phyloP scores from a whole-genome alignment of 2,888 invertebrate species.

The Geotrupes spiniger region DNA sequence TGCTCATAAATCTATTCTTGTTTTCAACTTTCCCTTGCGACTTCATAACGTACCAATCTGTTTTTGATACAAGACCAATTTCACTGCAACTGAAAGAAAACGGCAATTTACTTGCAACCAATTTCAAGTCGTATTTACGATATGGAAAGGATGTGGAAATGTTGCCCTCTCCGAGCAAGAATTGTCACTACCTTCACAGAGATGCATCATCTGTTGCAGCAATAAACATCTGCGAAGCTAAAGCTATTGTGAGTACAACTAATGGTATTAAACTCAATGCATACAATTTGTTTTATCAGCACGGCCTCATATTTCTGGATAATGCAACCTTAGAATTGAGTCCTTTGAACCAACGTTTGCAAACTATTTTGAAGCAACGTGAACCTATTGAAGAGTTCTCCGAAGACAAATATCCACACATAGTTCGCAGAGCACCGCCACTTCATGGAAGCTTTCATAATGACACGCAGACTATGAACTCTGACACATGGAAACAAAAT shows the following conservation, averaged over 20 bases:
- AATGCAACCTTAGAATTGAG: slow-evolving; percentile 69
- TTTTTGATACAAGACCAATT: slow-evolving; percentile 52
- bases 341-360: slow-evolving; percentile 55
- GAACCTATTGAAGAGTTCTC: slow-evolving; percentile 40
- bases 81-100: slow-evolving; percentile 63
- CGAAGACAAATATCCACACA: slow-evolving; percentile 52
- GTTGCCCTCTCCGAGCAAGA: slow-evolving; percentile 41
- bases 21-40: neutral
- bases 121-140: slow-evolving; percentile 60
- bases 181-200: slow-evolving; percentile 66
- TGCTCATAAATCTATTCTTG: neutral
- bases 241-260: slow-evolving; percentile 57
- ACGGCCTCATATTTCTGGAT: slow-evolving; percentile 65
- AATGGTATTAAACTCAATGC: neutral
- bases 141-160: slow-evolving; percentile 46
- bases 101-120: slow-evolving; percentile 57
- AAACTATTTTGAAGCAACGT: slow-evolving; percentile 47
- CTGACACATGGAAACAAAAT: neutral
- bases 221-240: slow-evolving; percentile 64
- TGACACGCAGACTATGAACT: slow-evolving; percentile 35
- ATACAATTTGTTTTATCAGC: slow-evolving; percentile 48
- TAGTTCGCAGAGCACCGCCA: slow-evolving; percentile 57
- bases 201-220: slow-evolving; percentile 61
- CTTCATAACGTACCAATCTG: too few relatives aligned
- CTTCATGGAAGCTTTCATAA: slow-evolving; percentile 48